Evolutionary conservation across 2,888 invertebrate genomes (phyloP), one percentile per base, ranked within the genome.

Genomic region (Lamellibrachia satsuma): DNA sequence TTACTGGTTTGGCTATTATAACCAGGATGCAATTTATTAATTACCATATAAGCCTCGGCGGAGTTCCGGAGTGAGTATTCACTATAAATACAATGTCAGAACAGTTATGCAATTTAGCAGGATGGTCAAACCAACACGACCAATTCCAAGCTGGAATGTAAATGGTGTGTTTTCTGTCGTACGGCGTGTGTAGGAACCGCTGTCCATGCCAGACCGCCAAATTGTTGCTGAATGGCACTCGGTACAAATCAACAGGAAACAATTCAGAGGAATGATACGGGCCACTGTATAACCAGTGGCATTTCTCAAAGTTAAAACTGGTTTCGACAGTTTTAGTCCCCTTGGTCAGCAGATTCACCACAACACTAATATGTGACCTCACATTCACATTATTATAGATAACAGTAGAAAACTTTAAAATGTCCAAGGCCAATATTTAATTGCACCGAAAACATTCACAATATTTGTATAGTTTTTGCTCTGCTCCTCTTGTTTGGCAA

Each of bases 111-210:
- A 75, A 75, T 75, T 75, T 75, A 75, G 75, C 75, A 75, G 75
- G 75, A 75, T 75, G 75, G 75, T 75, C 22, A 75, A 75, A 75
- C 75, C 75, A 75, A 39, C 39, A 39, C 39, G 75, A 75, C 75
- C 22, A 75, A 11, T 60, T 9, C 15, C 7, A 9, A 4, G 60
- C 75, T 6, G 75, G 75, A 75, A 75, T 75, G 11, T 75, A 15
- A 75, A 75, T 75, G 75, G n/a, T 75, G 75, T 75, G 75, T 75
- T 75, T 75, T 75, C 75, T 75, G 75, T 75, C n/a, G 75, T 75
- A n/a, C 55, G 9, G 55, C 75, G 22, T 75, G 15, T 75, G 75
- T 15, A 75, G 75, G 75, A 75, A 75, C 15, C 75, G 22, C 22
- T 22, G 75, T 15, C 22, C 1, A n/a, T 75, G 22, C 75, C 75